These are phyloP conservation scores for Aulostomus chinensis DNA, from an alignment of 2,797 vertebrate species.

Conservation along the genomic window DNA sequence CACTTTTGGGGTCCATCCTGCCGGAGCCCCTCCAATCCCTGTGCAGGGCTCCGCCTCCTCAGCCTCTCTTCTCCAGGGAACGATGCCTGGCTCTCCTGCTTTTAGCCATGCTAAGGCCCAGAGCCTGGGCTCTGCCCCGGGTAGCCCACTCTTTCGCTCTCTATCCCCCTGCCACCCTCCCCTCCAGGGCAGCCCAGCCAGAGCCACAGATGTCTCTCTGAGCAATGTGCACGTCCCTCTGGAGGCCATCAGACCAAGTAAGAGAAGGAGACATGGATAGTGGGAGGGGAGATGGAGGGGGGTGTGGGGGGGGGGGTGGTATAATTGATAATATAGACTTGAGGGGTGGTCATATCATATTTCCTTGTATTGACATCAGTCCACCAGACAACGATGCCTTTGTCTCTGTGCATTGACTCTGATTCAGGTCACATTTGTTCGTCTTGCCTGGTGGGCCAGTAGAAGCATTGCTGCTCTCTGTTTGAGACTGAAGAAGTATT, in stretches of 20 bases:
- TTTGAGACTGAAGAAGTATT: no score
- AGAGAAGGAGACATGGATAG: conserved; percentile 45
- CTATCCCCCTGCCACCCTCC: conserved; percentile 78
- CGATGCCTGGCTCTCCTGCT: conserved; percentile 63
- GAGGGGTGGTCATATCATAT: no score
- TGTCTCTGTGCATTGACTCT: no score
- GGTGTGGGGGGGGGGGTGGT: no score
- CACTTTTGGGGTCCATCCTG: conserved; percentile 55
- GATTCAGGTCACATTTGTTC: no score
- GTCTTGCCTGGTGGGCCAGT: no score
- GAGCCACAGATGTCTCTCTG: conserved; percentile 84
- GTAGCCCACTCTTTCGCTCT: conserved; percentile 87
- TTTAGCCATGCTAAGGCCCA: conserved; percentile 45
- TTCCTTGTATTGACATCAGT: no score
- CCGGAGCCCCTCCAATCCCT: conserved; percentile 26
- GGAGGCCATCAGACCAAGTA: conserved; percentile 95
- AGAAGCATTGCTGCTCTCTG: no score
- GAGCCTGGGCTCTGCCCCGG: conserved; percentile 72
- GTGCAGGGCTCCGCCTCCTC: conserved; percentile 57
- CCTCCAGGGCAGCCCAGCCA: conserved; percentile 85
- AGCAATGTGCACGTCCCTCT: conserved; percentile 87
- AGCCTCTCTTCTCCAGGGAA: conserved; percentile 55
- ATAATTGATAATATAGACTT: no score
- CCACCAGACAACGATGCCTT: no score
- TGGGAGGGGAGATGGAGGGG: no score